phyloP scores from a whole-genome alignment of 2,113 vertebrate genomes.

The Halcyon malimbica region DNA sequence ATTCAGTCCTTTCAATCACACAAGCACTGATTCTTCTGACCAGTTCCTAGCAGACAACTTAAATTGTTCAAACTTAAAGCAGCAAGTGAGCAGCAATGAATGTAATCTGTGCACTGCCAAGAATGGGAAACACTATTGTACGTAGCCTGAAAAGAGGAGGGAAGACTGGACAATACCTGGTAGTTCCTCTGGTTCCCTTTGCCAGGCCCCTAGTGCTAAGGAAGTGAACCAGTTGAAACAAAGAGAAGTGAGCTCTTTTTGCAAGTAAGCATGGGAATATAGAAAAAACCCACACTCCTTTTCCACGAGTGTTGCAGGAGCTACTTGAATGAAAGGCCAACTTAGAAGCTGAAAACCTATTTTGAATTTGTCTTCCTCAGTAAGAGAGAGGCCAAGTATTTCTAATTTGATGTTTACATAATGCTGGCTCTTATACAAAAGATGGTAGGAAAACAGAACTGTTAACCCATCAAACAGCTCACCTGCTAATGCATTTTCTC shows the following conservation, averaged over 20 bases:
- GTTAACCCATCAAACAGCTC: neutral
- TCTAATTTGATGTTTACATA: neutral
- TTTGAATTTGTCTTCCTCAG: neutral
- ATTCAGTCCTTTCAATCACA: conserved; percentile 12
- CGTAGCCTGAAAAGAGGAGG: conserved; percentile 10
- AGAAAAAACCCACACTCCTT: neutral
- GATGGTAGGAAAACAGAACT: neutral
- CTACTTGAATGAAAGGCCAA: neutral
- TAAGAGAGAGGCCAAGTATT: neutral
- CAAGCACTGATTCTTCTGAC: neutral
- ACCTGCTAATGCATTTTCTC: neutral
- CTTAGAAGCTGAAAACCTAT: neutral
- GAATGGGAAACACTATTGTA: conserved; percentile 47
- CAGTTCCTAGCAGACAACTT: neutral
- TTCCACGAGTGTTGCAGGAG: neutral
- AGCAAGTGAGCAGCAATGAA: conserved; percentile 30
- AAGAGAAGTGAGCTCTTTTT: conserved; percentile 6
- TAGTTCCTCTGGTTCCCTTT: conserved; percentile 41
- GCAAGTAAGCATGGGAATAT: conserved; percentile 8
- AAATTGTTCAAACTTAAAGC: neutral
- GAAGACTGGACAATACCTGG: conserved; percentile 56
- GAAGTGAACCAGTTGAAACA: conserved; percentile 28
- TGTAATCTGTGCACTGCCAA: conserved; percentile 22
- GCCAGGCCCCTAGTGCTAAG: conserved; percentile 4
- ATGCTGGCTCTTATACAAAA: neutral